Conservation (phyloP, 1,140 invertebrate genomes). For the Pseudachorutes palmiensis region DNA sequence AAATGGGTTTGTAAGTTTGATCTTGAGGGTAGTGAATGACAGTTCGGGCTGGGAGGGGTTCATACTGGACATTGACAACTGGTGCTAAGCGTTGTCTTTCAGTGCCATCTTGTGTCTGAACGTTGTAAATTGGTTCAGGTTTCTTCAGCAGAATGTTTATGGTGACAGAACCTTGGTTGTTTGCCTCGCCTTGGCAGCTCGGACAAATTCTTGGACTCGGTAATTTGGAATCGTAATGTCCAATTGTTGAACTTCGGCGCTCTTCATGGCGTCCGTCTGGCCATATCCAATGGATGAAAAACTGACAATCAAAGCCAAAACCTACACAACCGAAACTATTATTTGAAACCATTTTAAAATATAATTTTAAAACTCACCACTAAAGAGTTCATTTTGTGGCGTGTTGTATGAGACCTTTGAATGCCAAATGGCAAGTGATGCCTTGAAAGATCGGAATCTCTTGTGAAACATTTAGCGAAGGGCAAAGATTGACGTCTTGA, state of each 20-base stretch:
- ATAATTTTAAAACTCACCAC: neutral
- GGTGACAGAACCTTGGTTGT: neutral
- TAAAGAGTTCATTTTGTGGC: neutral
- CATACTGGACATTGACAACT: slow-evolving; percentile 20
- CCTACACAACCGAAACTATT: too few relatives aligned
- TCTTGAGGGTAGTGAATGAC: slow-evolving; percentile 22
- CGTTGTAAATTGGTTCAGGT: slow-evolving; percentile 19
- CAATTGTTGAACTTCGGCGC: slow-evolving; percentile 12
- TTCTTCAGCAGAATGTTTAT: slow-evolving; percentile 22
- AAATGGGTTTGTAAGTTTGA: slow-evolving; percentile 1
- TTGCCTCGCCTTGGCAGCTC: slow-evolving; percentile 20
- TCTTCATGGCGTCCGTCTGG: neutral
- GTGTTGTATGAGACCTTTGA: too few relatives aligned
- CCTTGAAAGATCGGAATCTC: neutral
- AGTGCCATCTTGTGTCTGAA: neutral
- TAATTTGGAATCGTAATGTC: slow-evolving; percentile 24
- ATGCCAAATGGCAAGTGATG: neutral
- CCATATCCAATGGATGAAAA: neutral
- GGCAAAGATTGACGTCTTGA: neutral
- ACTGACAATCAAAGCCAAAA: too few relatives aligned
- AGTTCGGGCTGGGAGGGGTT: slow-evolving; percentile 8
- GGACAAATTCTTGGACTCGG: slow-evolving; percentile 22
- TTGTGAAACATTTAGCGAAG: neutral
- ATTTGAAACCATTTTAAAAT: neutral
- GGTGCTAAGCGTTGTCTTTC: neutral